These are phyloP conservation scores for Staurois parvus DNA, from an alignment of 2,797 vertebrate genomes.

Conservation along the genomic window DNA sequence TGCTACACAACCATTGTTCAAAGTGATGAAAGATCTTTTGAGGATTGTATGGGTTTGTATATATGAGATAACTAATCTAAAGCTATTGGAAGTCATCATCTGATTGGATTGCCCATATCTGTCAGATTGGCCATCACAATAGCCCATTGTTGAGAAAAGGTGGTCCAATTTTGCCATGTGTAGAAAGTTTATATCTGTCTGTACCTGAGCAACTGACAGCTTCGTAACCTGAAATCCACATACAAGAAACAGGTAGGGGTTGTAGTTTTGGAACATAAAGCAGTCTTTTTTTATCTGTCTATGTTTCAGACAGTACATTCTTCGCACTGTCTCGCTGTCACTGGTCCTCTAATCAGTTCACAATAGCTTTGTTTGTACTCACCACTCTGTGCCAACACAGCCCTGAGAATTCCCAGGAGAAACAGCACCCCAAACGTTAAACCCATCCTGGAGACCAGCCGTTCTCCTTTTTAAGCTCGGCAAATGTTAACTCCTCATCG, in stretches of 20 bases:
- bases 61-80: too few relatives aligned
- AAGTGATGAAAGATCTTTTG: too few relatives aligned
- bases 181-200: too few relatives aligned
- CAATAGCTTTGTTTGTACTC: slow-evolving; percentile 41
- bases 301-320: slow-evolving; percentile 21
- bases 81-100: too few relatives aligned
- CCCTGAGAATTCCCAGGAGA: slow-evolving; percentile 39
- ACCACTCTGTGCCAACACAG: slow-evolving; percentile 32
- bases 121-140: too few relatives aligned
- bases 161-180: too few relatives aligned
- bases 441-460: slow-evolving; percentile 26
- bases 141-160: too few relatives aligned
- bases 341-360: slow-evolving; percentile 10
- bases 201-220: background rate
- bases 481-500: slow-evolving; percentile 32
- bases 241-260: background rate
- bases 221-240: background rate
- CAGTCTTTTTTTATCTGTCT: slow-evolving; percentile 1
- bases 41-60: too few relatives aligned
- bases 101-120: too few relatives aligned
- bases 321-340: slow-evolving; percentile 17
- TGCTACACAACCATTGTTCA: too few relatives aligned
- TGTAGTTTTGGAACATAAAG: background rate
- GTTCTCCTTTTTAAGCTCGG: background rate
- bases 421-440: background rate